Evolutionary conservation across 2,113 vertebrate species (phyloP), one percentile per base, ranked within the genome.

Genomic region (Potamarius usumacintae): DNA sequence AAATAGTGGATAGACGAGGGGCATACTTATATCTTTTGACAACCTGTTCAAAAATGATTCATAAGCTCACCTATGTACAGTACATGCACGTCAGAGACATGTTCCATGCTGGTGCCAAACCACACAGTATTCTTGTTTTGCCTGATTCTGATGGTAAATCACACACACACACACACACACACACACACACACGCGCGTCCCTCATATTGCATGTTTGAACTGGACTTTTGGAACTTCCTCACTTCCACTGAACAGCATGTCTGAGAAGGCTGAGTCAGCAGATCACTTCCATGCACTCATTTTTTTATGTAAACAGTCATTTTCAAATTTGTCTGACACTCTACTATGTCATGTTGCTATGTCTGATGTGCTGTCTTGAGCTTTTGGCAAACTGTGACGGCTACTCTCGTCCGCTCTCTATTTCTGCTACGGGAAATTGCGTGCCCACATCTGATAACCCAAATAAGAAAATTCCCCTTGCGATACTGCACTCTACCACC

Each of bases 361-460:
- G 20, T 42, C 55, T 18, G 52, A 22, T 30, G 27, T 80, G 8
- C 53, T 2, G 27, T 30, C 25, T 79, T 55, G 30, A 80, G 11
- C 57, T 30, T 27, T 27, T 58, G 72, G 52, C 52, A 25, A 55
- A 53, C 62, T 22, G 4, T 52, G 52, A 60, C 69, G 14, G 53
- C 74, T 86, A 52, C 69, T 18, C 77, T 74, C 67, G 9, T 62
- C 79, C 2, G 8, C 48, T 67, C 55, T 42, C 88, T 86, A 87
- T 72, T 85, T 92, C 60, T 53, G 85, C 48, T 58, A 82, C 82
- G 90, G 86, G 92, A 84, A 91, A 89, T 83, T 92, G 92, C 85
- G 84, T 91, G 87, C 86, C 89, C 58, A 67, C 50, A 95, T 94
- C 94, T 92, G 94, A 95, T 95, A 93, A 93, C 83, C 80, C 91